phyloP scores from a whole-genome alignment of 2,888 invertebrate genomes.

The Imbricaverruca yamaguchii region DNA sequence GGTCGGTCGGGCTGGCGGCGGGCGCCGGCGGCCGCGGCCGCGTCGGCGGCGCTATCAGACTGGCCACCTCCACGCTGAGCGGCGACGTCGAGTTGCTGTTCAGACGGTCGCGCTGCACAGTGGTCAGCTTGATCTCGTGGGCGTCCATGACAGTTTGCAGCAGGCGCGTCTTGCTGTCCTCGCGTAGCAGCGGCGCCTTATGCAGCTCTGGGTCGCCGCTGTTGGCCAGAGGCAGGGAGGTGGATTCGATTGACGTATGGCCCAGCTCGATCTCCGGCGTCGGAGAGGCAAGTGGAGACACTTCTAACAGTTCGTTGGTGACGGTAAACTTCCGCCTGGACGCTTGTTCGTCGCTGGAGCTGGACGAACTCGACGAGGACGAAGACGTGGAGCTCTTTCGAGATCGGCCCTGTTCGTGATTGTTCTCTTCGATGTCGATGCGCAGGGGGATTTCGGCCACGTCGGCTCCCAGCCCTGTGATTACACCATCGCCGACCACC shows the following conservation, averaged over 20 bases:
- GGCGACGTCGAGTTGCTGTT: not conserved
- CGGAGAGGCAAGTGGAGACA: not conserved
- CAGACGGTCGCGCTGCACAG: conserved; percentile 23
- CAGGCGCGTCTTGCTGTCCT: conserved; percentile 35
- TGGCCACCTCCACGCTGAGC: conserved; percentile 2
- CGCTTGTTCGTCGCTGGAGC: not conserved
- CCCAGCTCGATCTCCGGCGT: too few relatives aligned
- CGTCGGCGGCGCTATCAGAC: conserved; percentile 5
- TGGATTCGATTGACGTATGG: too few relatives aligned
- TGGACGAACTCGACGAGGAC: not conserved
- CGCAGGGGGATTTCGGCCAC: not conserved
- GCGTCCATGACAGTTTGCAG: conserved; percentile 35
- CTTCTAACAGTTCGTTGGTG: not conserved
- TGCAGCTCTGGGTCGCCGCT: too few relatives aligned
- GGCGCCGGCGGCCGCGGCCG: not conserved
- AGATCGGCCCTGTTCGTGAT: not conserved
- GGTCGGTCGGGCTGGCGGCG: not conserved
- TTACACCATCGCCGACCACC: not conserved
- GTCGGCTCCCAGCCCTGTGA: not conserved
- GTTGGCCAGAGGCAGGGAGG: too few relatives aligned
- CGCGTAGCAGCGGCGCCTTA: conserved; percentile 34
- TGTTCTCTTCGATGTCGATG: not conserved
- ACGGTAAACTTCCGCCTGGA: not conserved
- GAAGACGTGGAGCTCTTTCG: not conserved
- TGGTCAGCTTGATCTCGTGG: conserved; percentile 35